phyloP scores from a whole-genome alignment of 1,140 invertebrate species.

The Macrosteles quadrilineatus region DNA sequence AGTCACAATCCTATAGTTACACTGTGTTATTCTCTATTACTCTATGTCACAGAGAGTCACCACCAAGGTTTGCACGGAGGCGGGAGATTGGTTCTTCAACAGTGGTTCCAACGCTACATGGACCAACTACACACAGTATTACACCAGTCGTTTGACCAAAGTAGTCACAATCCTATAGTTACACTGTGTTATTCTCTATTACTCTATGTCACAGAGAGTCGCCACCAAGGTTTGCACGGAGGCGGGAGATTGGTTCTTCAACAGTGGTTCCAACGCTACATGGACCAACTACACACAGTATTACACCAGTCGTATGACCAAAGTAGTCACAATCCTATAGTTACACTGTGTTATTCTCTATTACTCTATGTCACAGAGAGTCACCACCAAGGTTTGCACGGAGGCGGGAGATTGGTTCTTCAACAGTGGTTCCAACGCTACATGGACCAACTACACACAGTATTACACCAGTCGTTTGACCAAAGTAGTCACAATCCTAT shows the following conservation, averaged over 20 bases:
- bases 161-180: too few species aligned
- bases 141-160: too few species aligned
- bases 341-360: not conserved
- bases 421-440: constrained; percentile 48
- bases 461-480: too few species aligned
- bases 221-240: constrained; percentile 58
- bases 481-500: too few species aligned
- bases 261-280: constrained; percentile 48
- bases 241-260: constrained; percentile 60
- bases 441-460: constrained; percentile 51
- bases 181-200: too few species aligned
- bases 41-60: constrained; percentile 13
- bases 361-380: constrained; percentile 49
- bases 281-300: constrained; percentile 65
- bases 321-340: not conserved
- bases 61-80: not conserved
- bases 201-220: constrained; percentile 50
- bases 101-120: constrained; percentile 52
- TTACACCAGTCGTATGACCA: constrained; percentile 38
- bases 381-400: constrained; percentile 59
- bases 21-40: too few species aligned
- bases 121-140: constrained; percentile 46
- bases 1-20: too few species aligned
- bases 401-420: constrained; percentile 59
- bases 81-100: constrained; percentile 54